Evolutionary conservation across 2,888 invertebrate genomes (phyloP).

Genomic region (Drosophila macrospina): DNA sequence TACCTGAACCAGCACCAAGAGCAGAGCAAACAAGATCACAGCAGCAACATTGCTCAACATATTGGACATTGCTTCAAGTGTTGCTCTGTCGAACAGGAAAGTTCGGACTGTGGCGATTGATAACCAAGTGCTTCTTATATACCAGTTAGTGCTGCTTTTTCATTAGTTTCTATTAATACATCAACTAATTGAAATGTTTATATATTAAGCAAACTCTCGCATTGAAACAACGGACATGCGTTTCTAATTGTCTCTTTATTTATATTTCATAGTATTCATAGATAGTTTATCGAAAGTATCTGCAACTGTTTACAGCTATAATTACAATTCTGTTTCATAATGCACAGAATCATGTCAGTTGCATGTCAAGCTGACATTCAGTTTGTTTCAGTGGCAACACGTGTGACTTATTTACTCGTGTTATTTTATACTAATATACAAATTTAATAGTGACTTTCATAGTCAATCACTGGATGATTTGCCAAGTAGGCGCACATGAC

Average conservation of each 20-base stretch:
- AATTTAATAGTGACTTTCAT: not conserved
- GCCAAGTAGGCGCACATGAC: conserved; percentile 16
- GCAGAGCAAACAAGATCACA: not conserved
- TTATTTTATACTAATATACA: too few species aligned
- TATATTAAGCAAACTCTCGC: too few species aligned
- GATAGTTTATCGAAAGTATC: not conserved
- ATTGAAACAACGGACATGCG: not conserved
- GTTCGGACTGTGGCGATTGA: not conserved
- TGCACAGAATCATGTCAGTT: not conserved
- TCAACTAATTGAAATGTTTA: not conserved
- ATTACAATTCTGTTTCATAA: not conserved
- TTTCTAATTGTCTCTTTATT: not conserved
- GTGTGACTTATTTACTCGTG: too few species aligned
- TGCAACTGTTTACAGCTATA: not conserved
- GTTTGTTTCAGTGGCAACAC: not conserved
- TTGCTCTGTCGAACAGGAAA: not conserved
- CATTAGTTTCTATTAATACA: not conserved
- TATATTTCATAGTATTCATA: not conserved
- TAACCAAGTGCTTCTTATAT: not conserved
- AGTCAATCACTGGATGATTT: conserved; percentile 10
- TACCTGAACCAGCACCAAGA: conserved; percentile 6
- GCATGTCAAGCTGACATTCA: not conserved
- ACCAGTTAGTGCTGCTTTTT: not conserved
- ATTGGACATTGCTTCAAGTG: not conserved
- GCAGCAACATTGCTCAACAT: not conserved